phyloP scores from a whole-genome alignment of 2,113 vertebrate genomes.

The Melanocharis versteri region DNA sequence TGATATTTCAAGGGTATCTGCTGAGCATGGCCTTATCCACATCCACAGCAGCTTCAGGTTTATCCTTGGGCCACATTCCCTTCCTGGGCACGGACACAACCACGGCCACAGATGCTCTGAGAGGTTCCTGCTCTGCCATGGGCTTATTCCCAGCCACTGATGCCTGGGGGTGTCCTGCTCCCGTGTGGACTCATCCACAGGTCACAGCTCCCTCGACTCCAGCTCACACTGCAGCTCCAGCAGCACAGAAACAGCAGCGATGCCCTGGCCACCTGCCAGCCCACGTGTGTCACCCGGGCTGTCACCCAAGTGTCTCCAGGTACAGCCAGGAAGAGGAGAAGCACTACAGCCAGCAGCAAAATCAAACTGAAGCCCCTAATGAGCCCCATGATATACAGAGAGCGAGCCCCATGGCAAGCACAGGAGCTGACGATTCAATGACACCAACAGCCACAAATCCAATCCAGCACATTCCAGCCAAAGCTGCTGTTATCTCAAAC shows the following conservation, averaged over 20 bases:
- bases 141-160: neutral
- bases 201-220: neutral
- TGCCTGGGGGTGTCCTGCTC: neutral
- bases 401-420: neutral
- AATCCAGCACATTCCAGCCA: neutral
- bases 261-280: neutral
- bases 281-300: neutral
- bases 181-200: neutral
- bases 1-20: neutral
- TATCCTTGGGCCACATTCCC: neutral
- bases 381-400: neutral
- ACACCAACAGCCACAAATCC: neutral
- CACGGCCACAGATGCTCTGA: neutral
- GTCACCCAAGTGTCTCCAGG: neutral
- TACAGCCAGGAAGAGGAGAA: neutral
- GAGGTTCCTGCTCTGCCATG: neutral
- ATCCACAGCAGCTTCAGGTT: neutral
- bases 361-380: neutral
- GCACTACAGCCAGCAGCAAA: neutral
- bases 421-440: neutral
- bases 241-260: neutral
- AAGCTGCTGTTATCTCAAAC: neutral
- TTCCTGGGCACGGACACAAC: neutral
- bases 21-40: neutral
- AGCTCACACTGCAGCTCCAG: neutral